Base-by-base conservation (phyloP, 2,888 invertebrate species). In the Drosophila falleni region DNA sequence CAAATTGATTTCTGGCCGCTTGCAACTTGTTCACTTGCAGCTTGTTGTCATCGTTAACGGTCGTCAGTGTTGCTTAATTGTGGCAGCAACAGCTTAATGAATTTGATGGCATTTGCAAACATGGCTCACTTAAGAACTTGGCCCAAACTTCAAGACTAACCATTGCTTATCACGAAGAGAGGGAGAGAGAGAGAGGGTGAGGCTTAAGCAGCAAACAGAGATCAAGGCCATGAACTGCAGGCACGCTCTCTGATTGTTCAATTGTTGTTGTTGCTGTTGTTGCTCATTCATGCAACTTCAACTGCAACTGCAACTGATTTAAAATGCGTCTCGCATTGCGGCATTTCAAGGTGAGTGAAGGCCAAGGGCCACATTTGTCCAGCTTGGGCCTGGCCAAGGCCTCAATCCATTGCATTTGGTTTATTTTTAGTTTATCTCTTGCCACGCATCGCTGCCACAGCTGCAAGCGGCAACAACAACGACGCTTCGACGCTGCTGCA, bases 321-420 rank as follows among this genome's bases (percentile, higher is more conserved):
- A 74, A 76, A 64, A 76, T 78, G 64, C 82, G 59, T 6, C 55
- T 47, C 62, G 77, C 66, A 59, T 33, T 56, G 60, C 84, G 87
- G 84, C 89, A 88, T 89, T 90, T 90, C 92, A 92, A 92, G 92
- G 92, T 91, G 87, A 92, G 84, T 90, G 92, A 92, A 92, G 92
- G 92, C 92, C 92, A 92, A 92, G 92, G 92, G 90, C 91, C 89
- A 87, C 78, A 87, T 90, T 86, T 86, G 80, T 73, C 82, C 82
- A 66, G 82, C 59, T 54, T 60, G 78, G 31, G 58, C 51, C 37
- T 51, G 56, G 41, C 63, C 75, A 74, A 73, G 76, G 80, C 59
- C 70, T 71, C 50, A 33, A 46, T 35, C 55, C 60, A 50, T 41
- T 26, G 74, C 68, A 61, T 80, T 80, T 78, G 72, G 76, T 83